Base-by-base conservation (phyloP, 2,888 invertebrate genomes). In the Drosophila sordidula region DNA sequence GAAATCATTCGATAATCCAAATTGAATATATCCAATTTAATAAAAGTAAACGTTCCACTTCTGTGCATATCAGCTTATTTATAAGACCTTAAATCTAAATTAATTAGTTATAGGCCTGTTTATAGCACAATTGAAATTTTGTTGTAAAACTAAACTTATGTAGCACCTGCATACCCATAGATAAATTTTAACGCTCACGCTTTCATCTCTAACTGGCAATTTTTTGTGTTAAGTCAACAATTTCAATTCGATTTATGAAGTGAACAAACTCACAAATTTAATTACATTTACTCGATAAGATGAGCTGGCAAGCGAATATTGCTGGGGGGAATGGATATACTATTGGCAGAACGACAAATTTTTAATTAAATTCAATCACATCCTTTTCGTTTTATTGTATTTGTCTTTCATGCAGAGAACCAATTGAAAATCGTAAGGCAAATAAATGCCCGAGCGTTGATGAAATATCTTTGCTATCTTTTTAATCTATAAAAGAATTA, bases 281-380 rank as follows among this genome's bases (percentile, higher is more conserved):
- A 78, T 86, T 70, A 59, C 71, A 74, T 77, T 68, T 67, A 52
- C 52, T 64, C 46, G 67, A 55, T 52, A 66, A 39, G 51, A 39
- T 47, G 49, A 52, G 44, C n/a, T 5, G 25, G 8, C 25, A 22
- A 25, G 6, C 18, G 14, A 22, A 3, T 8, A 32, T 9, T 36
- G 22, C 12, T 25, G 32, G 3, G 16, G 12, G 16, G 16, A 36
- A 3, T 12, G 12, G 6, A 54, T 62, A 26, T 52, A 9, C 66
- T 42, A 16, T 49, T 47, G 47, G 41, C 57, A 59, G 45, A 22
- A 51, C 26, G 79, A 67, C 59, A 67, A 61, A 74, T 76, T 86
- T 83, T 88, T 88, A 83, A 86, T 83, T 88, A 79, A 83, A 88
- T 83, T 61, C 50, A 62, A 79, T 64, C 67, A 69, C 51, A 69